phyloP scores from a whole-genome alignment of 1,140 invertebrate genomes.

The Drosophila virilis region DNA sequence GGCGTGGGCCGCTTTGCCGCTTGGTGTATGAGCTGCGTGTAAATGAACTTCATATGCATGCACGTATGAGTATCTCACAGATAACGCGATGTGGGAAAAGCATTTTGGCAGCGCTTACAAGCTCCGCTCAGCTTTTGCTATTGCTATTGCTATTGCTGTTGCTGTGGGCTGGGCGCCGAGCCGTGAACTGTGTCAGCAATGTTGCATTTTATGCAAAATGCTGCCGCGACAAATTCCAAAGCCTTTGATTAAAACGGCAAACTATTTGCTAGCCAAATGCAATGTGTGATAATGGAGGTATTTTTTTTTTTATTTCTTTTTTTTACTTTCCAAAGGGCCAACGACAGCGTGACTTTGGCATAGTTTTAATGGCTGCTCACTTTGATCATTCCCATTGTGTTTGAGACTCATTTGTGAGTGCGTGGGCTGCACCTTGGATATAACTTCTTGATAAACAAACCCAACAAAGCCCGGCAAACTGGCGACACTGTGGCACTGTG shows the following conservation, averaged over 20 bases:
- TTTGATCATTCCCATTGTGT: slow-evolving; percentile 54
- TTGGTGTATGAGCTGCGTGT: slow-evolving; percentile 66
- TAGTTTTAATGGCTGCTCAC: slow-evolving; percentile 64
- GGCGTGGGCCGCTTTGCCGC: neutral
- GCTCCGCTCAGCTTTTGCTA: slow-evolving; percentile 12
- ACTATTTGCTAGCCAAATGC: slow-evolving; percentile 41
- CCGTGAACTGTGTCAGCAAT: slow-evolving; percentile 75
- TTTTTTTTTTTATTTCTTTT: neutral
- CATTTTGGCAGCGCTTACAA: slow-evolving; percentile 64
- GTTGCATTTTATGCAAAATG: slow-evolving; percentile 63
- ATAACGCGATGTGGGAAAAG: slow-evolving; percentile 67
- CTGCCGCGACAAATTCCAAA: slow-evolving; percentile 37
- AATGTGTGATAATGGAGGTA: slow-evolving; percentile 55
- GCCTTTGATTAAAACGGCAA: slow-evolving; percentile 26
- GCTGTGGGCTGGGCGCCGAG: slow-evolving; percentile 54
- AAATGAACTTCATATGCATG: slow-evolving; percentile 68
- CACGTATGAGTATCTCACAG: slow-evolving; percentile 44
- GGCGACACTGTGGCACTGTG: slow-evolving; percentile 70
- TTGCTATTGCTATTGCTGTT: slow-evolving; percentile 22
- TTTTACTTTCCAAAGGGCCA: slow-evolving; percentile 42
- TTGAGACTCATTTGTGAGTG: slow-evolving; percentile 22
- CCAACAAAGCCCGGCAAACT: slow-evolving; percentile 47
- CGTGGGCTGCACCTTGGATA: slow-evolving; percentile 51
- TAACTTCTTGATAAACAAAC: slow-evolving; percentile 51
- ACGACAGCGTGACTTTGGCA: slow-evolving; percentile 71